A percentile compares a stretch with the other conserved stretches of the same genome.
phyloP scores from a whole-genome alignment of 2,888 invertebrate species.

The Abrostola tripartita region DNA sequence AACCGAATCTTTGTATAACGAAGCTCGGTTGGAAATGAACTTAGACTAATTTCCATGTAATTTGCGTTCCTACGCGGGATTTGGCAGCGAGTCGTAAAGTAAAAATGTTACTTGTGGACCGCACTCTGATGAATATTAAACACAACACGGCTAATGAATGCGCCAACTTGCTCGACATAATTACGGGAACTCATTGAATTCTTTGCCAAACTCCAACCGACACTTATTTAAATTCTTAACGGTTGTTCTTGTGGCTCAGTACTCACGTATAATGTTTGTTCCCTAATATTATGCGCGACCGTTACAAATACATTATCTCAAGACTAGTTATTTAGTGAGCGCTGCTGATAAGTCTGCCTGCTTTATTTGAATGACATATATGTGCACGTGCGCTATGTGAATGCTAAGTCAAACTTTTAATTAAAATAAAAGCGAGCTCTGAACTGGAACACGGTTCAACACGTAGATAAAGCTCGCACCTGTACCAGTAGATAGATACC shows the following conservation, averaged over 20 bases:
- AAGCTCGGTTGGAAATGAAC: slow-evolving; percentile 65
- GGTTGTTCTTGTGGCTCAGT: slow-evolving; percentile 51
- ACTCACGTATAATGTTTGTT: slow-evolving; percentile 28
- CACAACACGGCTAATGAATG: slow-evolving; percentile 78
- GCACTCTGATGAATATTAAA: slow-evolving; percentile 80
- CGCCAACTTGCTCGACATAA: slow-evolving; percentile 79
- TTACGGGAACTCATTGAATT: slow-evolving; percentile 81
- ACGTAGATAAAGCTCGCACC: slow-evolving; percentile 37
- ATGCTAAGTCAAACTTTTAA: slow-evolving; percentile 42
- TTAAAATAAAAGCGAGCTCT: slow-evolving; percentile 43
- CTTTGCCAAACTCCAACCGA: slow-evolving; percentile 69
- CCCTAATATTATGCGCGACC: slow-evolving; percentile 13
- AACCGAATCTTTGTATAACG: slow-evolving; percentile 60
- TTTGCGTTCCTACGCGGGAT: slow-evolving; percentile 73
- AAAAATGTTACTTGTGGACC: slow-evolving; percentile 73
- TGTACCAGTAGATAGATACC: slow-evolving; percentile 43
- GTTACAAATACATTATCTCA: slow-evolving; percentile 6
- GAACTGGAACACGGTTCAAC: slow-evolving; percentile 28
- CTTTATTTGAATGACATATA: slow-evolving; percentile 1
- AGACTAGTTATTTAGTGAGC: slow-evolving; percentile 32
- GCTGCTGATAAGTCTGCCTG: slow-evolving; percentile 9
- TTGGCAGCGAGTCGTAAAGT: slow-evolving; percentile 66
- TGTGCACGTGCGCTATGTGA: slow-evolving; percentile 9
- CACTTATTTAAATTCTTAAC: slow-evolving; percentile 75
- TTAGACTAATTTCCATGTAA: slow-evolving; percentile 79